These are phyloP conservation scores for Mormyrus proboscirostris DNA, from an alignment of 2,797 vertebrate species.

Conservation along the genomic window DNA sequence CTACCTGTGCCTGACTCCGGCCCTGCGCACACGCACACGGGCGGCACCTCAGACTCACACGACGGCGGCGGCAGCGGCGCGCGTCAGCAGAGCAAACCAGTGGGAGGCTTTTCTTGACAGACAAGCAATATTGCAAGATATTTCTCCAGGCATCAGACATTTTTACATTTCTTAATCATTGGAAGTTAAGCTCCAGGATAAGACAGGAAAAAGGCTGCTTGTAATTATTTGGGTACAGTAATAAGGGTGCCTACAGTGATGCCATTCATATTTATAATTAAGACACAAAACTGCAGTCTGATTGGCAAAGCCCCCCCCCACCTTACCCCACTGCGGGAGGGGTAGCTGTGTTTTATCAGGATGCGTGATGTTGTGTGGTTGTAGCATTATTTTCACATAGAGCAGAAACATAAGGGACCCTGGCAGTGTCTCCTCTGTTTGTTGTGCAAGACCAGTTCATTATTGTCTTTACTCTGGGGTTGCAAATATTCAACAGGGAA, in stretches of 20 bases:
- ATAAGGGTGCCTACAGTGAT: constrained; percentile 32
- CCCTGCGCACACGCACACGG: not conserved
- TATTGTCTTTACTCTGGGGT: not conserved
- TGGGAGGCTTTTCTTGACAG: constrained; percentile 31
- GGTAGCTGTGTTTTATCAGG: constrained; percentile 17
- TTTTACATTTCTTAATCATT: constrained; percentile 40
- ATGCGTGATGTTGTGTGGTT: not conserved
- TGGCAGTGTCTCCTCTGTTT: constrained; percentile 24
- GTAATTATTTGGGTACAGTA: constrained; percentile 44
- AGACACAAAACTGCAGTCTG: constrained; percentile 39
- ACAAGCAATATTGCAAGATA: constrained; percentile 35
- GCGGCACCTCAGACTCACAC: not conserved
- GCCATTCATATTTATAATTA: constrained; percentile 43
- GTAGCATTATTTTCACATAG: not conserved
- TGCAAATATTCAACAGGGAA: not conserved
- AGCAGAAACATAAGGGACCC: not conserved
- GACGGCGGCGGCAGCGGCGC: constrained; percentile 25
- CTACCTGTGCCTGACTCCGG: not conserved
- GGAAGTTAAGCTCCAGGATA: constrained; percentile 38
- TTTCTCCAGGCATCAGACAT: constrained; percentile 40
- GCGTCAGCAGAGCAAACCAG: constrained; percentile 24
- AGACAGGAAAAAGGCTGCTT: constrained; percentile 30
- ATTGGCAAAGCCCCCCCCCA: constrained; percentile 26
- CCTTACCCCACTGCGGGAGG: constrained; percentile 21
- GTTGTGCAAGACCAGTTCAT: not conserved